A percentile compares a stretch with the other conserved stretches of the same genome.
Conservation (phyloP, 2,888 invertebrate genomes). For the Thymelicus acteon region DNA sequence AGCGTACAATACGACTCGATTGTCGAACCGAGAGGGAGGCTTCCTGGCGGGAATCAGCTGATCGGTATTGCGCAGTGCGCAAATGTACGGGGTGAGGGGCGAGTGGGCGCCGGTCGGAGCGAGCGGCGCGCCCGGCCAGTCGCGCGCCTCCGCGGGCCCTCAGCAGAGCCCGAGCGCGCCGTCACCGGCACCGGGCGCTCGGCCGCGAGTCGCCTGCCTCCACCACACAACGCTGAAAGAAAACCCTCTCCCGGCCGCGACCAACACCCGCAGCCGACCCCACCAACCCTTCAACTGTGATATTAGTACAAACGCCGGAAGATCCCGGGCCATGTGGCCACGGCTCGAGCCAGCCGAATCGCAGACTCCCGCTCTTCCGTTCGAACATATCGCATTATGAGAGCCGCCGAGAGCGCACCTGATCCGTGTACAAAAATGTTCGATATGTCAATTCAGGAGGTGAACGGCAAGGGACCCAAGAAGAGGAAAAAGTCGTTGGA, state of each 20-base stretch:
- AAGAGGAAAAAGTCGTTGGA: constrained; percentile 81
- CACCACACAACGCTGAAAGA: constrained; percentile 51
- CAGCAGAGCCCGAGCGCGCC: constrained; percentile 51
- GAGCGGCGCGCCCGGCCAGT: constrained; percentile 67
- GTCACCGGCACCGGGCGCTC: constrained; percentile 49
- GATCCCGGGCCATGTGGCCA: constrained; percentile 48
- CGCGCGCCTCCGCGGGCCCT: constrained; percentile 53
- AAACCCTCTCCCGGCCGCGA: constrained; percentile 45
- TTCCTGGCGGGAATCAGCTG: constrained; percentile 84
- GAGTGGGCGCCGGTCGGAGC: constrained; percentile 51
- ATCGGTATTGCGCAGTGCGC: constrained; percentile 83
- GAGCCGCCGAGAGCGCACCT: constrained; percentile 64
- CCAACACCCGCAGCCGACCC: constrained; percentile 42
- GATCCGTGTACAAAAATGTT: constrained; percentile 73
- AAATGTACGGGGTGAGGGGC: constrained; percentile 69
- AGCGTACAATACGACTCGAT: constrained; percentile 36
- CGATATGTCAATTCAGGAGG: constrained; percentile 82
- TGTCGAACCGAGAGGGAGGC: constrained; percentile 56
- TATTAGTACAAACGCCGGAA: constrained; percentile 54
- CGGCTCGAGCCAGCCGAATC: constrained; percentile 45
- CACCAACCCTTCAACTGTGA: constrained; percentile 62
- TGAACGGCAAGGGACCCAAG: constrained; percentile 79
- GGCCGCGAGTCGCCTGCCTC: constrained; percentile 48
- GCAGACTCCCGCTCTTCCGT: constrained; percentile 58
- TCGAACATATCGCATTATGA: constrained; percentile 61